phyloP scores from a whole-genome alignment of 2,797 vertebrate genomes.

The Erithacus rubecula region DNA sequence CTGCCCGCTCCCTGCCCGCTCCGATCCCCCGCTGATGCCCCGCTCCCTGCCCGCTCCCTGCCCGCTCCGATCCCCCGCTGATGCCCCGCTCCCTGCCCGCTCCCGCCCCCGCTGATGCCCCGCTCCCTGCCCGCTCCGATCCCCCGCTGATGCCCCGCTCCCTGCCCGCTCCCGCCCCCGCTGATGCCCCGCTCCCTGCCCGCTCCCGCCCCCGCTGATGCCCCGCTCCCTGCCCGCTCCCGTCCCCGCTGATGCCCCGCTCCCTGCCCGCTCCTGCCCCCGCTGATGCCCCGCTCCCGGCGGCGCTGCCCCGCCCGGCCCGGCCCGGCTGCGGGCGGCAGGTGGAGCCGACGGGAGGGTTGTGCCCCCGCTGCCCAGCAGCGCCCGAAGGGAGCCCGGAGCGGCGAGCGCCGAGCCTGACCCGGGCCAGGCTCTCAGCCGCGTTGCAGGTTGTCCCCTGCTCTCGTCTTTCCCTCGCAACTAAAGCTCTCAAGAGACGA shows the following conservation, averaged over 20 bases:
- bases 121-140: too few relatives aligned
- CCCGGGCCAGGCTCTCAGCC: background rate
- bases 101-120: too few relatives aligned
- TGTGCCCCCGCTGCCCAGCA: accelerated
- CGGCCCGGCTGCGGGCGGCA: background rate
- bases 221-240: too few relatives aligned
- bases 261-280: too few relatives aligned
- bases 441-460: accelerated
- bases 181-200: too few relatives aligned
- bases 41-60: too few relatives aligned
- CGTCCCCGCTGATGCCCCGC: background rate
- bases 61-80: too few relatives aligned
- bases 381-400: accelerated
- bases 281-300: background rate
- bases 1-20: too few relatives aligned
- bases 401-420: accelerated
- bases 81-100: too few relatives aligned
- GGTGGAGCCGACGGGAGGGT: background rate
- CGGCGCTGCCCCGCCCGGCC: background rate
- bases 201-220: background rate
- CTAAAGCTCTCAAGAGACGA: background rate
- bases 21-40: background rate
- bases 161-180: too few relatives aligned
- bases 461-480: accelerated
- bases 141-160: too few relatives aligned